A percentile compares a stretch with the other conserved stretches of the same genome.
Evolutionary conservation across 2,797 vertebrate species (phyloP).

Genomic region (Hoplostethus atlanticus): DNA sequence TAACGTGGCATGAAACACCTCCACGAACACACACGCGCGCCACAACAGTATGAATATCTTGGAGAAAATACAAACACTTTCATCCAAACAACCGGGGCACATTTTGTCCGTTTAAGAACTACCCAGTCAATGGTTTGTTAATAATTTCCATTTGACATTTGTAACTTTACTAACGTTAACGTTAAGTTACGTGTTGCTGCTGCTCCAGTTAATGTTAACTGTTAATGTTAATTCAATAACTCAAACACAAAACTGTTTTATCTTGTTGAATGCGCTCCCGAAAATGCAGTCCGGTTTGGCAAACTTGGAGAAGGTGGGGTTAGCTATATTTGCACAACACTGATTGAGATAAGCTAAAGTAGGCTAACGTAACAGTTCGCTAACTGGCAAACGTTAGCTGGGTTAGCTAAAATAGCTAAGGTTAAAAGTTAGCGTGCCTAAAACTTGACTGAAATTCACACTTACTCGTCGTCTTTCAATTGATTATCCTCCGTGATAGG

Average conservation of each 20-base stretch:
- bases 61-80: too few species aligned
- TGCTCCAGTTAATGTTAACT: too few species aligned
- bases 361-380: conserved; percentile 25
- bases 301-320: neutral
- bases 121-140: too few species aligned
- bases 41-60: neutral
- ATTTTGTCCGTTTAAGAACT: too few species aligned
- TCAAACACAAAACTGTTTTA: too few species aligned
- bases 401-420: conserved; percentile 43
- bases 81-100: too few species aligned
- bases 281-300: neutral
- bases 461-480: conserved; percentile 95
- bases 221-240: neutral
- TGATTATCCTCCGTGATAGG: conserved; percentile 92
- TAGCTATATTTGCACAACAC: conserved; percentile 38
- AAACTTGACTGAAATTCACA: conserved; percentile 49
- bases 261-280: neutral
- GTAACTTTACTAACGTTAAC: too few species aligned
- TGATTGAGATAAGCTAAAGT: conserved; percentile 26
- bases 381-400: neutral
- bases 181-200: too few species aligned
- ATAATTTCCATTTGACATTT: too few species aligned
- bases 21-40: neutral
- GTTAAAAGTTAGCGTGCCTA: conserved; percentile 64
- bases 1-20: conserved; percentile 61